Evolutionary conservation across 2,113 vertebrate genomes (phyloP).

Genomic region (Pipra filicauda): DNA sequence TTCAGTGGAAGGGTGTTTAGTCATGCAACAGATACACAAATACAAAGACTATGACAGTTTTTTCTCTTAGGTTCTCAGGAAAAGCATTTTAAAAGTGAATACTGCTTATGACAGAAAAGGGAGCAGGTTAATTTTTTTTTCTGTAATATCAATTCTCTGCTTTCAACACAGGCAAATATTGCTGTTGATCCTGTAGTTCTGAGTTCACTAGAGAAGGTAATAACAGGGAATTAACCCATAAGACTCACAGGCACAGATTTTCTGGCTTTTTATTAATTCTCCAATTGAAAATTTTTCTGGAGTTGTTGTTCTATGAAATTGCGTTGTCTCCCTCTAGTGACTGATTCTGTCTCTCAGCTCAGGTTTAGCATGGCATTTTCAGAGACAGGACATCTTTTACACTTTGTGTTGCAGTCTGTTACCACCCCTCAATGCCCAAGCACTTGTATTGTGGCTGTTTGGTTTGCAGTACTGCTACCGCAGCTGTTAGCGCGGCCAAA

Average conservation of each 20-base stretch:
- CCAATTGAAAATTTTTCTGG: neutral
- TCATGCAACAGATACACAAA: neutral
- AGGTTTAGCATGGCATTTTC: neutral
- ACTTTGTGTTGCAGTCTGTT: neutral
- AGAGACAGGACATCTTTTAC: neutral
- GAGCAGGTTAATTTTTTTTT: neutral
- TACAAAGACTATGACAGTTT: neutral
- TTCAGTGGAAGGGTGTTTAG: neutral
- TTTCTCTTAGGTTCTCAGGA: neutral
- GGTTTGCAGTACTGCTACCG: neutral
- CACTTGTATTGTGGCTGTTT: neutral
- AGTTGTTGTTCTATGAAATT: neutral
- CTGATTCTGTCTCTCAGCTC: neutral
- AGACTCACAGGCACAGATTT: neutral
- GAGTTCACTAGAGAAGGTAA: neutral
- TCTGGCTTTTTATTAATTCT: neutral
- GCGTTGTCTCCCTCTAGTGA: slow-evolving; percentile 46
- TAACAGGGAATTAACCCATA: neutral
- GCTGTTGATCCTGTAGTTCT: neutral
- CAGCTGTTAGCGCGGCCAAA: neutral
- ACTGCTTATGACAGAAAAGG: neutral
- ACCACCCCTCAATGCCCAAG: neutral
- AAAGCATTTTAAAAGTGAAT: neutral
- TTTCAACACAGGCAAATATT: neutral
- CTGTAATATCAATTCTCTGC: neutral